phyloP scores from a whole-genome alignment of 1,140 invertebrate genomes.

The Zaprionus camerounensis region DNA sequence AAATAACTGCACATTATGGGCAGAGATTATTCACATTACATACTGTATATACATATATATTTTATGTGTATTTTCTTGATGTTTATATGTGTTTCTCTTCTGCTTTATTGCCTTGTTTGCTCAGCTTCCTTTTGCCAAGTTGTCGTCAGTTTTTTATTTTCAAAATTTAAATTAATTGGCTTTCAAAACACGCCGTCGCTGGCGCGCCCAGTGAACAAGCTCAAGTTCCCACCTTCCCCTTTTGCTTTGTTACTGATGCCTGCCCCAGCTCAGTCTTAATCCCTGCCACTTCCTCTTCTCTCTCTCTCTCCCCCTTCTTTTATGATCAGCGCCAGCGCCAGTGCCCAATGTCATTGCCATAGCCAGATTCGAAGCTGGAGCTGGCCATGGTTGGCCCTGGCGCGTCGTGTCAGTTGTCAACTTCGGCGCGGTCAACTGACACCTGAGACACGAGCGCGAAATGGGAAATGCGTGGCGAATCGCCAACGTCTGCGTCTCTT shows the following conservation, averaged over 20 bases:
- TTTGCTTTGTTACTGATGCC: neutral
- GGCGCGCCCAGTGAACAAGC: constrained; percentile 7
- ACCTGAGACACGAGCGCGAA: constrained; percentile 54
- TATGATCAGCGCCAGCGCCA: neutral
- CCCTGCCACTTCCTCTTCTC: neutral
- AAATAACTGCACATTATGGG: neutral
- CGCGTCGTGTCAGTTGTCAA: constrained; percentile 75
- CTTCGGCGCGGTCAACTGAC: constrained; percentile 63
- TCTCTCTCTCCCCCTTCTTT: neutral
- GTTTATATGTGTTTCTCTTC: neutral
- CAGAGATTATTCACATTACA: neutral
- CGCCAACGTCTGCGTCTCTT: constrained; percentile 36
- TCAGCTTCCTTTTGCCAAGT: constrained; percentile 1
- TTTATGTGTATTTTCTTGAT: neutral
- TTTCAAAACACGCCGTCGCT: constrained; percentile 10
- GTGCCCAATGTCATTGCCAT: neutral
- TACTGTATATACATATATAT: too few species aligned
- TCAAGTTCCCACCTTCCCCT: too few species aligned
- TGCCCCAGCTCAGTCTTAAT: neutral
- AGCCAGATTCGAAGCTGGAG: neutral
- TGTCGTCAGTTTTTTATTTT: constrained; percentile 20
- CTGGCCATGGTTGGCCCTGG: constrained; percentile 47
- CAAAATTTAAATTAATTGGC: constrained; percentile 13
- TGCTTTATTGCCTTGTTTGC: neutral
- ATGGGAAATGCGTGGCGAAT: constrained; percentile 75